These are phyloP conservation scores for Actinopyga echinites DNA, from an alignment of 53 echinoderm and acorn worm species.

Conservation along the genomic window DNA sequence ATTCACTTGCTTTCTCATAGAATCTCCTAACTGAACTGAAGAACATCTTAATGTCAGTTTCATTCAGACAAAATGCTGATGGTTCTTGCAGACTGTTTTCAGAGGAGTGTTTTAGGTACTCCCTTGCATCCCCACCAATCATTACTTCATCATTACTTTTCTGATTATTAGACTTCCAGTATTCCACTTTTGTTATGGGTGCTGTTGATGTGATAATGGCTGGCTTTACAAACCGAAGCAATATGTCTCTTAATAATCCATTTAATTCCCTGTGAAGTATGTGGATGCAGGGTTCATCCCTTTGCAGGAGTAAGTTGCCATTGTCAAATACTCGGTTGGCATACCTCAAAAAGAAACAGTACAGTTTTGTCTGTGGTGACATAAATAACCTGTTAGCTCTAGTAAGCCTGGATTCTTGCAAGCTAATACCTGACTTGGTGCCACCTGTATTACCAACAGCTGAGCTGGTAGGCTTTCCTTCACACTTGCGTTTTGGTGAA, in stretches of 20 bases:
- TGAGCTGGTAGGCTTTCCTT: neutral
- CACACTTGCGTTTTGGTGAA: neutral
- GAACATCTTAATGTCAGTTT: neutral
- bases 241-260: conserved; percentile 36
- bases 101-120: conserved; percentile 12
- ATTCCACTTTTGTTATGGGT: conserved; percentile 17
- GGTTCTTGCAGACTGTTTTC: neutral
- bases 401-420: neutral
- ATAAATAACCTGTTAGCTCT: conserved; percentile 9
- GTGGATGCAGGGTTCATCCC: conserved; percentile 57
- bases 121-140: conserved; percentile 53
- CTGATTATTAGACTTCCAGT: conserved; percentile 18
- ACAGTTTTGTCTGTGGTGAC: conserved; percentile 47
- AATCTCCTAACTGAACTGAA: conserved; percentile 25
- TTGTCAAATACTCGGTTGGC: conserved; percentile 45
- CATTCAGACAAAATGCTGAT: neutral
- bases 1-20: conserved; percentile 33
- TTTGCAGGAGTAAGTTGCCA: conserved; percentile 51
- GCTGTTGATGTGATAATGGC: neutral
- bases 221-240: conserved; percentile 39
- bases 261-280: conserved; percentile 46
- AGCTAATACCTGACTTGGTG: neutral
- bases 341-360: neutral
- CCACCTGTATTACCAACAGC: neutral
- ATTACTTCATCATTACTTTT: conserved; percentile 43